Conservation (phyloP, 1,140 invertebrate genomes). For the Diabrotica virgifera region DNA sequence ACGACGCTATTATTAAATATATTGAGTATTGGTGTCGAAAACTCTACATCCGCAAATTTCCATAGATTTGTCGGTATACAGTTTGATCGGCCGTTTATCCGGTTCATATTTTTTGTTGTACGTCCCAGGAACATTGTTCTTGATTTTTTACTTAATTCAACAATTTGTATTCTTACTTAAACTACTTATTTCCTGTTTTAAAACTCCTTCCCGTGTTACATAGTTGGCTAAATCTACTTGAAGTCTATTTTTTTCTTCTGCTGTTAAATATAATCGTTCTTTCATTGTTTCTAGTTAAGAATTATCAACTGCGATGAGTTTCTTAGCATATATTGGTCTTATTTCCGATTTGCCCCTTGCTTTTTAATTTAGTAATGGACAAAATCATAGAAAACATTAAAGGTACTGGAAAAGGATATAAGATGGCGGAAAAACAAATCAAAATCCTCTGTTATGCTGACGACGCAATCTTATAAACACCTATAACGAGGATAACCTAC, state of each 20-base stretch:
- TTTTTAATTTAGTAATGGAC: no score
- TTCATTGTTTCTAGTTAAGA: constrained; percentile 54
- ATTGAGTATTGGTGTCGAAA: constrained; percentile 60
- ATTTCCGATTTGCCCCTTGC: no score
- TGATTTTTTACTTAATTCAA: constrained; percentile 40
- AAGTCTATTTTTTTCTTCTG: constrained; percentile 49
- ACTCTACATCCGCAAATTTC: constrained; percentile 75
- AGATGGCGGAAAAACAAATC: no score
- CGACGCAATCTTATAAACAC: no score
- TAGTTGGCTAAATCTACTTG: constrained; percentile 49
- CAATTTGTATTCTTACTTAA: constrained; percentile 40
- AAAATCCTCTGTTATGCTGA: no score
- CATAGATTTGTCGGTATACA: constrained; percentile 61
- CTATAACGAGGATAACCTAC: no score
- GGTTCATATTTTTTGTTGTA: constrained; percentile 25
- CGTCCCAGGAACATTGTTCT: constrained; percentile 37
- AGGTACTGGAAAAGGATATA: no score
- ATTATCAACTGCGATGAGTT: constrained; percentile 52
- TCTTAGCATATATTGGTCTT: constrained; percentile 60
- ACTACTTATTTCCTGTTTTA: constrained; percentile 40
- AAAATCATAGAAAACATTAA: no score
- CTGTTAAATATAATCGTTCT: constrained; percentile 50
- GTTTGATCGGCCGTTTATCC: constrained; percentile 35
- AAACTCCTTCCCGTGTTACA: constrained; percentile 39
- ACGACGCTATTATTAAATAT: constrained; percentile 67